phyloP scores from a whole-genome alignment of 2,888 invertebrate species.

The Meta bourneti region DNA sequence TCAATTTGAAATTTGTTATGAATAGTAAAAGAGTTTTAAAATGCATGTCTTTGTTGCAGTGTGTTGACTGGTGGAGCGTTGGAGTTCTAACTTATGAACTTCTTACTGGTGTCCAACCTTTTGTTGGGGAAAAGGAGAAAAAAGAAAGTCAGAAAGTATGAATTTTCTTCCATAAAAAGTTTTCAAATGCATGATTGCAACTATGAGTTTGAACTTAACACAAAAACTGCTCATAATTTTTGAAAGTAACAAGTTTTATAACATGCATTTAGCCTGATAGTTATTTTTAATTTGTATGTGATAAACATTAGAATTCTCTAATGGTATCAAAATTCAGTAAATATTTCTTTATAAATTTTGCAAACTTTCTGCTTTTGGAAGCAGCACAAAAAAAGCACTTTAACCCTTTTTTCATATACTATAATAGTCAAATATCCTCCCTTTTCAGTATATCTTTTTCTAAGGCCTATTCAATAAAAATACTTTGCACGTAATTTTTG shows the following conservation, averaged over 20 bases:
- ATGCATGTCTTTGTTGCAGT: conserved; percentile 83
- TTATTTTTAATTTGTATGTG: neutral
- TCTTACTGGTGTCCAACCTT: conserved; percentile 97
- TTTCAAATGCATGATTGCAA: neutral
- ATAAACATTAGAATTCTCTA: too few species aligned
- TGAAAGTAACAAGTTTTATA: neutral
- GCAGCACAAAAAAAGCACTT: too few species aligned
- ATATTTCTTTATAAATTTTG: too few species aligned
- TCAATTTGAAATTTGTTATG: neutral
- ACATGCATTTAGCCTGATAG: neutral
- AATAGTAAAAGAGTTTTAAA: neutral
- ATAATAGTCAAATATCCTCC: too few species aligned
- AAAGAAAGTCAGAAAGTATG: conserved; percentile 92
- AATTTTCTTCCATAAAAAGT: neutral
- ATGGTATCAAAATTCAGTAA: too few species aligned
- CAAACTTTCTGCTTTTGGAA: too few species aligned
- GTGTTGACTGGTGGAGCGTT: conserved; percentile 99
- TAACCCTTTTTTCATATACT: too few species aligned
- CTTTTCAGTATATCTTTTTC: too few species aligned
- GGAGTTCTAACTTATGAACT: conserved; percentile 98
- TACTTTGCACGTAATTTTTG: too few species aligned
- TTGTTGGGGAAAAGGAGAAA: conserved; percentile 96
- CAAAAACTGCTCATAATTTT: neutral
- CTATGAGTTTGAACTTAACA: neutral
- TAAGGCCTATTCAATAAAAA: too few species aligned